phyloP scores from a whole-genome alignment of 2,797 vertebrate genomes.

The Pangasius krempfi region DNA sequence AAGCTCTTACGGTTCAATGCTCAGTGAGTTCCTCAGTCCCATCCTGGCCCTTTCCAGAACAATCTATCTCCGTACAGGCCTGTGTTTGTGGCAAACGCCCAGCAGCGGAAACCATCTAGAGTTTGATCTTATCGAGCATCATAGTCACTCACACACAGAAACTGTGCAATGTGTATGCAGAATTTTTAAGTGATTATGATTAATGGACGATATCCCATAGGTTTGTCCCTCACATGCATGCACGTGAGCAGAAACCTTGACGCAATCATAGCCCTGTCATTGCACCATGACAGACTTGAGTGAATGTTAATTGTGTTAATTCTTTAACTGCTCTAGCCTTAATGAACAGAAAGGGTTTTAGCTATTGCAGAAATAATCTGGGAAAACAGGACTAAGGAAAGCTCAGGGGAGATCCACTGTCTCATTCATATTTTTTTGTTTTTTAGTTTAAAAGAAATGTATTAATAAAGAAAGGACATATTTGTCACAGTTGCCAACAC shows the following conservation, averaged over 20 bases:
- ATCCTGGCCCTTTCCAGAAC: constrained; percentile 6
- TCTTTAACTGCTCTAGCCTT: neutral
- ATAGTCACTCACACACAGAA: neutral
- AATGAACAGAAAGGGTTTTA: neutral
- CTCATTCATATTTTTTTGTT: neutral
- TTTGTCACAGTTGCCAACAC: neutral
- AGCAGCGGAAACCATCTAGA: constrained; percentile 16
- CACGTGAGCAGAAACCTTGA: neutral
- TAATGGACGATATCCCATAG: neutral
- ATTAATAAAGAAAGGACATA: neutral
- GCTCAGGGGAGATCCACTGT: neutral
- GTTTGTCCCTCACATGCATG: neutral
- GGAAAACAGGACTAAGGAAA: neutral
- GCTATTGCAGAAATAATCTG: neutral
- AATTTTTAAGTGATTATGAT: neutral
- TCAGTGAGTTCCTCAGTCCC: neutral
- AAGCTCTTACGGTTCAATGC: neutral
- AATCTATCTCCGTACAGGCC: neutral
- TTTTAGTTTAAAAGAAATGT: neutral
- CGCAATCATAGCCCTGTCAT: neutral
- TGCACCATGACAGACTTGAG: neutral
- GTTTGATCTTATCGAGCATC: constrained; percentile 26
- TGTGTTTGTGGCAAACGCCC: constrained; percentile 20
- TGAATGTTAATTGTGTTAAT: neutral
- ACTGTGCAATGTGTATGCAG: neutral